Evolutionary conservation across 1,140 invertebrate species (phyloP), one percentile per base, ranked within the genome.

Genomic region (Belonocnema kinseyi): DNA sequence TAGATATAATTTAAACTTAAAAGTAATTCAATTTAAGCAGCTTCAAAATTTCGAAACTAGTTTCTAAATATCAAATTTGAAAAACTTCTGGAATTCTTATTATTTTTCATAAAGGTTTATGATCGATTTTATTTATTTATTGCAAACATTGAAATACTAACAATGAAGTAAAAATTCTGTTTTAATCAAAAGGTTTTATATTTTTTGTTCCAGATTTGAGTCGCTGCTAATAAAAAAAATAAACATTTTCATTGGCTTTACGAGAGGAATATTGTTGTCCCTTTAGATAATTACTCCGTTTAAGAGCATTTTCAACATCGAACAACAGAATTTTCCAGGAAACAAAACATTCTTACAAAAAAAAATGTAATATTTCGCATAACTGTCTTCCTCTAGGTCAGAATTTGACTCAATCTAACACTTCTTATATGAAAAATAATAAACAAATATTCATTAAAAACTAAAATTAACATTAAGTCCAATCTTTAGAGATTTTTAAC

Each of bases 181-280:
- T 21, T 33, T n/a, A 16, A 75, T 51, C 50, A 33, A 50, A 17
- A 33, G 16, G 50, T 61, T 53, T 16, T 73, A 19, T 72, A 54
- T 46, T 40, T 54, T 72, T 76, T 33, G 26, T 76, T 76, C 17
- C 53, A 76, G 66, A 54, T 40, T 56, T 52, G 5, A 72, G 33
- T 19, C 52, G 75, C 52, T 72, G 75, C 26, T 54, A 61, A 74
- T 61, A 19, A 54, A 46, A 17, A n/a, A 46, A 17, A 58, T 1
- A 26, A 3, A 33, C 26, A 66, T 58, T 50, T 26, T 10, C 51
- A 54, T 74, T 74, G 51, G 54, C 21, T 76, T 12, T 53, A 70
- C 50, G 21, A 46, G 17, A 19, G 13, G 50, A 66, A 33, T 66
- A 40, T 40, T 66, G 61, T 66, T 33, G 14, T 66, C 40, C n/a